A percentile compares a stretch with the other conserved stretches of the same genome.
These are phyloP conservation scores for Agrotis clavis DNA, from an alignment of 2,888 invertebrate genomes.

Conservation along the genomic window DNA sequence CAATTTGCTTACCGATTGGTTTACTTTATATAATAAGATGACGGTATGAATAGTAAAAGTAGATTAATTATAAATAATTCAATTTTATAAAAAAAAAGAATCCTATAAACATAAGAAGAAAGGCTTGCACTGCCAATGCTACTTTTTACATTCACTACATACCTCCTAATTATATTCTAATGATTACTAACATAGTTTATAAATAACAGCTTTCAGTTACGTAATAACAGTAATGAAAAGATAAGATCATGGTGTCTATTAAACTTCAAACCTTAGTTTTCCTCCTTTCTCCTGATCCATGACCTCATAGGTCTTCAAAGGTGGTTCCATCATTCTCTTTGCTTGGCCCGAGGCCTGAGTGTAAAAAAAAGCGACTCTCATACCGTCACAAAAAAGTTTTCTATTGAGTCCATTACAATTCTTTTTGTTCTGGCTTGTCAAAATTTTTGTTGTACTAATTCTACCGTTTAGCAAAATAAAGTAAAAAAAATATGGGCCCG, in stretches of 20 bases:
- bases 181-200: neutral
- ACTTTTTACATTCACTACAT: neutral
- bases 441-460: neutral
- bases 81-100: too few relatives aligned
- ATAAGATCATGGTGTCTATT: neutral
- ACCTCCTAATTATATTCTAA: neutral
- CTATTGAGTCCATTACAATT: neutral
- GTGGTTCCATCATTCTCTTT: neutral
- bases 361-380: neutral
- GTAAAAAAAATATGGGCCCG: too few relatives aligned
- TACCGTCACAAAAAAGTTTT: neutral
- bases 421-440: neutral
- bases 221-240: neutral
- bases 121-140: neutral
- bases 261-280: neutral
- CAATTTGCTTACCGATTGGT: too few relatives aligned
- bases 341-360: neutral
- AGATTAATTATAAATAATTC: too few relatives aligned
- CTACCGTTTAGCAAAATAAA: neutral
- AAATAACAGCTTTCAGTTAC: neutral
- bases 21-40: too few relatives aligned
- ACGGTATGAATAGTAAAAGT: too few relatives aligned
- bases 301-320: neutral
- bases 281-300: conserved; percentile 10
- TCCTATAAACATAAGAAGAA: neutral